These are phyloP conservation scores for Pelusios castaneus DNA, from an alignment of 2,113 vertebrate species.

Conservation along the genomic window DNA sequence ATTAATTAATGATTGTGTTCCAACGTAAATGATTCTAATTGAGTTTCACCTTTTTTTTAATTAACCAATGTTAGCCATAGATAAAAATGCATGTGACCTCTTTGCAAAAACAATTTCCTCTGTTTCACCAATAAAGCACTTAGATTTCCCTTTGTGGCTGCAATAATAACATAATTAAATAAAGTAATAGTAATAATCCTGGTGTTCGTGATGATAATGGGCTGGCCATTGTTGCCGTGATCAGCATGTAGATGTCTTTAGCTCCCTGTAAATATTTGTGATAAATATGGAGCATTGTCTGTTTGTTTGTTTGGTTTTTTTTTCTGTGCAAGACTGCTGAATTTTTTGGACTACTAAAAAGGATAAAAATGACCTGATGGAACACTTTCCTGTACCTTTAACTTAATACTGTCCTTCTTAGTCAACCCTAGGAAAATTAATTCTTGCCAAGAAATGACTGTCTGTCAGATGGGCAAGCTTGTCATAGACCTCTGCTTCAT, in stretches of 20 bases:
- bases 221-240: neutral
- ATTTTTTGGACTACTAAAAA: neutral
- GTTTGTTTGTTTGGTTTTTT: neutral
- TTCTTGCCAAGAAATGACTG: neutral
- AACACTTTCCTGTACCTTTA: neutral
- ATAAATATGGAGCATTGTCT: neutral
- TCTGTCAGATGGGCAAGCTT: neutral
- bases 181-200: slow-evolving; percentile 3
- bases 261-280: neutral
- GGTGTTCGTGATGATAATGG: neutral
- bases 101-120: neutral
- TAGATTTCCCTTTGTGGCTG: neutral
- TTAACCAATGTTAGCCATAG: neutral
- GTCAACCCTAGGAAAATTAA: neutral
- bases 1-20: neutral
- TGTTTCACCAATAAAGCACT: neutral
- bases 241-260: neutral
- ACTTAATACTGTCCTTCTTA: neutral
- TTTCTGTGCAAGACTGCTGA: neutral
- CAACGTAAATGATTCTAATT: neutral
- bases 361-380: neutral
- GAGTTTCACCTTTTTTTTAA: neutral
- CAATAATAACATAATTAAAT: slow-evolving; percentile 40
- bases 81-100: neutral
- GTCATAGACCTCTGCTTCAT: neutral